Evolutionary conservation across 2,113 vertebrate genomes (phyloP).

Genomic region (Condylura cristata): DNA sequence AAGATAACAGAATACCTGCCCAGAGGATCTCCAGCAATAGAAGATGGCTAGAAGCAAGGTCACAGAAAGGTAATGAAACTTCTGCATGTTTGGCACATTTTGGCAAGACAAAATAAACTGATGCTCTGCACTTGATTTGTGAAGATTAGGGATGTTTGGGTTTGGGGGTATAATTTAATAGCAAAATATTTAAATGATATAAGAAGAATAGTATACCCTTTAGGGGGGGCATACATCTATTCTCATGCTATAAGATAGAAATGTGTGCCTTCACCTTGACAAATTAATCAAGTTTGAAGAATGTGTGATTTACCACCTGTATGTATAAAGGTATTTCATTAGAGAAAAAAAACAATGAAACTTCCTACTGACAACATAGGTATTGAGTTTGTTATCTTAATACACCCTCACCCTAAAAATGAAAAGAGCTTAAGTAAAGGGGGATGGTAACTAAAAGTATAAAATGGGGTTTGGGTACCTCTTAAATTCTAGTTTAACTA

Average conservation of each 20-base stretch:
- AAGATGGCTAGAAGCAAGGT: background rate
- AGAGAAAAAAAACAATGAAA: background rate
- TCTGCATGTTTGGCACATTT: background rate
- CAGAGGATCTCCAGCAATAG: background rate
- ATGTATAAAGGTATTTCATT: background rate
- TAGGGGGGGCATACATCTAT: background rate
- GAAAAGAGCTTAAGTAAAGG: background rate
- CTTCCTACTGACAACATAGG: background rate
- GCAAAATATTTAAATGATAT: background rate
- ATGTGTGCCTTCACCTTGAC: background rate
- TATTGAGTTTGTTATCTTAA: background rate
- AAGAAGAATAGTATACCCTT: background rate
- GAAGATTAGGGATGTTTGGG: background rate
- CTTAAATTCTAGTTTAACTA: background rate
- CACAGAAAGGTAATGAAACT: background rate
- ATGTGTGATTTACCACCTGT: background rate
- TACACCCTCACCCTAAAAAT: background rate
- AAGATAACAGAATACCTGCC: background rate
- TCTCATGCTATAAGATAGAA: background rate
- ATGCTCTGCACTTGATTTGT: conserved; percentile 42
- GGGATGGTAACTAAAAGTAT: background rate
- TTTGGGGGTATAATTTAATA: background rate
- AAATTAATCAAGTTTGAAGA: conserved; percentile 32
- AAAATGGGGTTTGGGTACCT: background rate
- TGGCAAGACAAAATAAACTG: conserved; percentile 6